Conservation (phyloP, 2,888 invertebrate species). For the Harpagoxenus sublaevis region DNA sequence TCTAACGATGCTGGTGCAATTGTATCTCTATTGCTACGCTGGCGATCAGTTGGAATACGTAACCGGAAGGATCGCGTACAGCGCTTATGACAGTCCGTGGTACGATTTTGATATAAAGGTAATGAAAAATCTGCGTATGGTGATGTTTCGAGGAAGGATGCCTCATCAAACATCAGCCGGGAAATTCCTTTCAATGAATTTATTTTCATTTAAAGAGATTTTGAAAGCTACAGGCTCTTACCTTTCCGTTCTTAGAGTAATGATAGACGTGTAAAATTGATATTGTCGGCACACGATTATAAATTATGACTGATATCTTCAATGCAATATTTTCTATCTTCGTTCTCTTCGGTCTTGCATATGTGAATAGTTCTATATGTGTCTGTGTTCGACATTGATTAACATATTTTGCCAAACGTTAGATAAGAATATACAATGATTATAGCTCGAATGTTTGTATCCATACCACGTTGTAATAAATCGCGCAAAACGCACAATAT, state of each 20-base stretch:
- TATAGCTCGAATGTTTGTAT: not conserved
- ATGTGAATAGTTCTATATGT: not conserved
- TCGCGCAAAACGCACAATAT: slow-evolving; percentile 8
- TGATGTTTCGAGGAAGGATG: slow-evolving; percentile 72
- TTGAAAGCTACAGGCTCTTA: slow-evolving; percentile 77
- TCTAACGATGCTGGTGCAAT: slow-evolving; percentile 74
- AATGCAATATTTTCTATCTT: not conserved
- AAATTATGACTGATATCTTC: slow-evolving; percentile 8
- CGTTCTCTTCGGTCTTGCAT: not conserved
- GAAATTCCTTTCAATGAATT: slow-evolving; percentile 78
- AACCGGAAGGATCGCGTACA: slow-evolving; percentile 66
- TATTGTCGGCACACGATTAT: not conserved
- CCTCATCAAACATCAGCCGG: slow-evolving; percentile 78
- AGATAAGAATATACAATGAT: not conserved
- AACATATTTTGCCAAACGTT: slow-evolving; percentile 20
- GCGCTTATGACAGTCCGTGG: slow-evolving; percentile 75
- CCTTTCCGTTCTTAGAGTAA: slow-evolving; percentile 77
- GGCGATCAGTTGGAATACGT: slow-evolving; percentile 75
- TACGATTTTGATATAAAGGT: slow-evolving; percentile 66
- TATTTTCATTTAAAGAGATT: slow-evolving; percentile 78
- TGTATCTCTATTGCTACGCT: slow-evolving; percentile 78
- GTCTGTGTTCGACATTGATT: not conserved
- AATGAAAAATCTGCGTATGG: slow-evolving; percentile 69
- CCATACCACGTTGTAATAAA: slow-evolving; percentile 5
- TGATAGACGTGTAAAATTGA: slow-evolving; percentile 71